Conservation (phyloP, 2,888 invertebrate genomes). For the Trissolcus brochymenae region DNA sequence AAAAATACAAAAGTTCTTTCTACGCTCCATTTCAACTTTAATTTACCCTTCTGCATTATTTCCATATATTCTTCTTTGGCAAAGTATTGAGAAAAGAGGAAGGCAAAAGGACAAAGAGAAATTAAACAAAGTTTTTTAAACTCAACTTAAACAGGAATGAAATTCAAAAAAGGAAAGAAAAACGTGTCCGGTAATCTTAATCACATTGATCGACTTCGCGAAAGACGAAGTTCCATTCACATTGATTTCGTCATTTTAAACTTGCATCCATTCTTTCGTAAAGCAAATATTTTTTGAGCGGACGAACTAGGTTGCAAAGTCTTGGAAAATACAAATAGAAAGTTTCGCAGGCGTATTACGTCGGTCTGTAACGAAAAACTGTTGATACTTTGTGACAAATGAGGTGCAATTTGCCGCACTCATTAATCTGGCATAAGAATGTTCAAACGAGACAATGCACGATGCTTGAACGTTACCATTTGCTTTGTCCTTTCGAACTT, state of each 20-base stretch:
- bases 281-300: slow-evolving; percentile 22
- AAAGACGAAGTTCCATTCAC: neutral
- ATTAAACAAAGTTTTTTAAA: no score
- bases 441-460: slow-evolving; percentile 32
- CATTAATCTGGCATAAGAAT: slow-evolving; percentile 40
- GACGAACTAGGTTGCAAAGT: slow-evolving; percentile 22
- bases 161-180: no score
- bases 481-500: slow-evolving; percentile 11
- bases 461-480: slow-evolving; percentile 17
- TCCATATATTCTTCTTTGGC: no score
- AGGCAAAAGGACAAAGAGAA: no score
- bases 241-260: slow-evolving; percentile 8
- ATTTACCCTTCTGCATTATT: no score
- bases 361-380: slow-evolving; percentile 28
- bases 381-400: slow-evolving; percentile 37
- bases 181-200: slow-evolving; percentile 2
- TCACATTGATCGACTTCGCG: neutral
- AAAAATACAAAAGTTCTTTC: no score
- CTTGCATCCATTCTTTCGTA: neutral
- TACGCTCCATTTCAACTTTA: no score
- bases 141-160: no score
- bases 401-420: slow-evolving; percentile 38
- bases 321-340: slow-evolving; percentile 25
- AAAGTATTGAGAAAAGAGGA: no score
- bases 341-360: slow-evolving; percentile 2